Percentiles rank a stretch among this genome's conserved stretches.
Evolutionary conservation across 2,888 invertebrate genomes (phyloP).

Genomic region (Spilosoma lubricipeda): DNA sequence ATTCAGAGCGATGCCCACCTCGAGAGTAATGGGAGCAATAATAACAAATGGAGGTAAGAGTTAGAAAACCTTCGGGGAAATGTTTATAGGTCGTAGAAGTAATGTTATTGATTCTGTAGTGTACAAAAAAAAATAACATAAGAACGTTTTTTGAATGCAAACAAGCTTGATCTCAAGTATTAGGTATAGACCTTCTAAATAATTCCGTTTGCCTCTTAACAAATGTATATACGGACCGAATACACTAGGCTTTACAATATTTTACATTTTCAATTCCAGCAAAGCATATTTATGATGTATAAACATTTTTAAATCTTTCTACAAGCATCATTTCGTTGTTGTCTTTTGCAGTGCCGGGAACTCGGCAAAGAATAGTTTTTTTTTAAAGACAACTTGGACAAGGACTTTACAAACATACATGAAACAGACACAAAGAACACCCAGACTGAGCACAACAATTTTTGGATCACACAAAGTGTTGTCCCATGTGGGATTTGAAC

Average conservation of each 20-base stretch:
- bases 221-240: slow-evolving; percentile 18
- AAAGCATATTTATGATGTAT: slow-evolving; percentile 19
- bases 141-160: slow-evolving; percentile 37
- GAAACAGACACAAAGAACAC: no score
- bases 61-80: slow-evolving; percentile 45
- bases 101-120: slow-evolving; percentile 50
- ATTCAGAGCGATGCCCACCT: slow-evolving; percentile 45
- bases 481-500: no score
- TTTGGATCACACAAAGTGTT: no score
- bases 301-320: slow-evolving; percentile 9
- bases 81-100: slow-evolving; percentile 56
- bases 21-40: slow-evolving; percentile 60
- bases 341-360: background rate
- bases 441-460: no score
- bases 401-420: no score
- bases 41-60: slow-evolving; percentile 60
- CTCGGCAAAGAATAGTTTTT: no score
- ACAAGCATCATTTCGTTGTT: background rate
- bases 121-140: slow-evolving; percentile 46
- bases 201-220: slow-evolving; percentile 18
- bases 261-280: slow-evolving; percentile 47
- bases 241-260: slow-evolving; percentile 15
- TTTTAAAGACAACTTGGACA: no score
- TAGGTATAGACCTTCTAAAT: slow-evolving; percentile 14
- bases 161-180: slow-evolving; percentile 30